Evolutionary conservation across 2,797 vertebrate species (phyloP), one percentile per base, ranked within the genome.

Genomic region (Notolepis coatsorum): DNA sequence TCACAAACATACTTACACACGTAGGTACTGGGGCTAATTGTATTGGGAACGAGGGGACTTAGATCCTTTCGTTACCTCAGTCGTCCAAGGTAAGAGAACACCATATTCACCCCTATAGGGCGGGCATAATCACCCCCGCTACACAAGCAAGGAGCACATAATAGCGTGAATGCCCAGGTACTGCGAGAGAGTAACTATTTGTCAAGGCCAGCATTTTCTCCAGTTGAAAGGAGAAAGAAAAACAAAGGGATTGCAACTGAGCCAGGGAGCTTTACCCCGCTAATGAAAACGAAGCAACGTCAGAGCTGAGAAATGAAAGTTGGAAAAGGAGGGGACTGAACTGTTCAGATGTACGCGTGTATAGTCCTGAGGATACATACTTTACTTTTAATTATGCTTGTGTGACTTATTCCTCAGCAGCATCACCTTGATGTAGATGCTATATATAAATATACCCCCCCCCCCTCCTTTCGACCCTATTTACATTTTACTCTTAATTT

Each of bases 201-300:
- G 71, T 78, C 76, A 78, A 84, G 68, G 84, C 65, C 64, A 76
- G 60, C 71, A 46, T 65, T 65, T 74, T 84, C 62, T 68, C 42
- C 39, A 17, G 61, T 61, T 77, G 64, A 82, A 84, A 83, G 70
- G 42, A 37, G 54, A 65, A 56, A 15, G 35, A 65, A 81, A 55
- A 82, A 84, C 77, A 84, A 88, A 85, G 81, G 74, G 68, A 81
- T 82, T 70, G 43, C 55, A 81, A 81, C 67, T 80, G 79, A 63
- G 78, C 81, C 87, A 80, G 65, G 21, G 38, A 39, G 53, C 72
- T 56, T 78, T 61, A 53, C 67, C 53, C 33, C 10, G 21, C 41
- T 52, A 58, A 49, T 56, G 65, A 58, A 70, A 81, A 74, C 77
- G 70, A 84, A 73, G 79, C 74, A 77, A 35, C 12, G 56, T 66